phyloP scores from a whole-genome alignment of 2,113 vertebrate species.

The Noctilio leporinus region DNA sequence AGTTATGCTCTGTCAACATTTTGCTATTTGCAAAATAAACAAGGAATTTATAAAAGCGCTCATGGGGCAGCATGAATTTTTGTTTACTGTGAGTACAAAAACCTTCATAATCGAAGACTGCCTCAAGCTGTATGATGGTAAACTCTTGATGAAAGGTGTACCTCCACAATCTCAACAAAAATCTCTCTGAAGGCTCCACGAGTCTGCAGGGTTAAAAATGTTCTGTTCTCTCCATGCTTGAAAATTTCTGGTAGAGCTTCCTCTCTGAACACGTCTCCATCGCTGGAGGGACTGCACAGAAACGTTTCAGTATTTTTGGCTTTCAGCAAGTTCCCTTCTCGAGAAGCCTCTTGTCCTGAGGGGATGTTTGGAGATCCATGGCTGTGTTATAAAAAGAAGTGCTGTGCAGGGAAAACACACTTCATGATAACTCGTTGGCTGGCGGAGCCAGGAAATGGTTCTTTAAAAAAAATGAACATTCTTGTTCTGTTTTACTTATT shows the following conservation, averaged over 20 bases:
- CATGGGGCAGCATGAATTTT: conserved; percentile 39
- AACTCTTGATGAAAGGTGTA: conserved; percentile 48
- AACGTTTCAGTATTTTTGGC: not conserved
- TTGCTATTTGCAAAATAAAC: conserved; percentile 64
- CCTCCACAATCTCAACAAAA: conserved; percentile 47
- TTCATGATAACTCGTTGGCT: not conserved
- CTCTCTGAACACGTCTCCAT: not conserved
- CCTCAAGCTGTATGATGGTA: conserved; percentile 50
- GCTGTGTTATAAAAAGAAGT: not conserved
- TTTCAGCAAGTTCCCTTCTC: conserved; percentile 17
- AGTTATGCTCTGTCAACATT: conserved; percentile 45
- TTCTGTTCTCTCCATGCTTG: conserved; percentile 19
- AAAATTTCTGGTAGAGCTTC: not conserved
- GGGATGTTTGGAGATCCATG: conserved; percentile 31
- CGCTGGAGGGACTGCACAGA: not conserved
- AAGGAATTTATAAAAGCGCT: conserved; percentile 66
- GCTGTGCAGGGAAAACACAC: not conserved
- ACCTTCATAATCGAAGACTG: conserved; percentile 50
- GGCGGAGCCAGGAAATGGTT: conserved; percentile 17
- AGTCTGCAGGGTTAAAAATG: conserved; percentile 27
- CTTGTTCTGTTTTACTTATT: not conserved
- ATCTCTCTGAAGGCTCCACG: conserved; percentile 60
- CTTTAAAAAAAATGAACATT: conserved; percentile 21
- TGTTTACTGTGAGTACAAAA: conserved; percentile 64
- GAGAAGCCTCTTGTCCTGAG: conserved; percentile 32